phyloP scores from a whole-genome alignment of 1,140 invertebrate genomes.

The Drosophila rhopaloa region DNA sequence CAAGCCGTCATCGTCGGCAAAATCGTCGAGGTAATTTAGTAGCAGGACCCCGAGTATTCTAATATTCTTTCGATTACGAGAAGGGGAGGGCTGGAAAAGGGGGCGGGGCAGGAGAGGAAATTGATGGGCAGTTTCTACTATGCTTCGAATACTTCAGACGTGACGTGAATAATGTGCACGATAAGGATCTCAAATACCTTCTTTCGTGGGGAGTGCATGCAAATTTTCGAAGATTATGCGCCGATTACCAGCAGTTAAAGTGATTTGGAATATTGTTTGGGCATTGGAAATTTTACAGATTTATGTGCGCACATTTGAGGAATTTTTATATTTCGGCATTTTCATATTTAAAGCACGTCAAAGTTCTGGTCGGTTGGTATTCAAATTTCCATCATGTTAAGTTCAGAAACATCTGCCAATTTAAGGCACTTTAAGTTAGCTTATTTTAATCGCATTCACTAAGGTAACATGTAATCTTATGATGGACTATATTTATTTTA shows the following conservation, averaged over 20 bases:
- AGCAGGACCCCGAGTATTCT: conserved; percentile 66
- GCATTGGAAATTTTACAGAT: conserved; percentile 39
- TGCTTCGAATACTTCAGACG: conserved; percentile 74
- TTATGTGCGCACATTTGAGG: conserved; percentile 24
- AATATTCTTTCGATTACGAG: conserved; percentile 38
- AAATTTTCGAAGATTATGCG: conserved; percentile 83
- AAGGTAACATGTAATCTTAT: neutral
- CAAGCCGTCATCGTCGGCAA: conserved; percentile 64
- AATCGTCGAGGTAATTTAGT: conserved; percentile 63
- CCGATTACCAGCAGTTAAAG: conserved; percentile 81
- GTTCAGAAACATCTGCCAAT: conserved; percentile 18
- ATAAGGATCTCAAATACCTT: conserved; percentile 79
- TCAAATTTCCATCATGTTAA: neutral
- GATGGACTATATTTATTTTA: conserved; percentile 8
- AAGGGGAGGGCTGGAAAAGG: conserved; percentile 3
- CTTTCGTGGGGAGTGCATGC: conserved; percentile 67
- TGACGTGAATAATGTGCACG: conserved; percentile 83
- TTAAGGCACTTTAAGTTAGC: conserved; percentile 13
- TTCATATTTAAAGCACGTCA: conserved; percentile 17
- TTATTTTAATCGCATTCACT: conserved; percentile 18
- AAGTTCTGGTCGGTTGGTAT: neutral
- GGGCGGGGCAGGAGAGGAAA: conserved; percentile 52
- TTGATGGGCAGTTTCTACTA: conserved; percentile 70
- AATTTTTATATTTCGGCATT: conserved; percentile 21
- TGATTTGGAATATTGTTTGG: conserved; percentile 58